These are phyloP conservation scores for Cossypha heuglini DNA, from an alignment of 2,797 vertebrate species.

Conservation along the genomic window DNA sequence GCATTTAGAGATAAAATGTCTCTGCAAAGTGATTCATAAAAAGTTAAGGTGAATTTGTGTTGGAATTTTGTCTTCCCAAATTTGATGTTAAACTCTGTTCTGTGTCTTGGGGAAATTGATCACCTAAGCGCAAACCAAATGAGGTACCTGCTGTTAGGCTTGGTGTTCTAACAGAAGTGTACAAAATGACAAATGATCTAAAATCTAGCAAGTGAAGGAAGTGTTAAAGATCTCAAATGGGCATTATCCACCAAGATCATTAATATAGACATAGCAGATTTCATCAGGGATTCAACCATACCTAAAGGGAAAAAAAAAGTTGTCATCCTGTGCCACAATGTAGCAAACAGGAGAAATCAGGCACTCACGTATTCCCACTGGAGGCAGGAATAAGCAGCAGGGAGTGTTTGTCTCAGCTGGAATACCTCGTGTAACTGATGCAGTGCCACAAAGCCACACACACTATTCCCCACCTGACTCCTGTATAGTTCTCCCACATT, in stretches of 20 bases:
- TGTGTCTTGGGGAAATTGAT: not conserved
- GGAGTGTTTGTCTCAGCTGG: not conserved
- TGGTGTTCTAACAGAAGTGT: not conserved
- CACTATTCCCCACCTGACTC: not conserved
- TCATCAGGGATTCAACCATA: not conserved
- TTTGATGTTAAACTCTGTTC: not conserved
- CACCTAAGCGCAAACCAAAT: not conserved
- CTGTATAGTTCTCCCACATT: accelerated
- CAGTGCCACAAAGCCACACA: not conserved
- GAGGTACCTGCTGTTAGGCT: not conserved
- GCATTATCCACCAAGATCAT: not conserved
- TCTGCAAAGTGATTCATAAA: not conserved
- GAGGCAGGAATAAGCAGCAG: not conserved
- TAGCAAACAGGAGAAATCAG: not conserved
- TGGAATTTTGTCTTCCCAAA: not conserved
- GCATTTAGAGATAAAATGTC: not conserved
- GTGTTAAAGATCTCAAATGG: not conserved
- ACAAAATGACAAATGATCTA: not conserved
- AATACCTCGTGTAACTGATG: not conserved
- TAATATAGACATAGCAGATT: not conserved
- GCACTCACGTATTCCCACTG: not conserved
- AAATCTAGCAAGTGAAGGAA: not conserved
- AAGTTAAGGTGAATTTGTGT: not conserved
- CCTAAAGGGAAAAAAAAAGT: not conserved
- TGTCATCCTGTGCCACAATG: not conserved